Evolutionary conservation across 92 coral and sea anemone genomes (phyloP), one percentile per base, ranked within the genome.

Genomic region (Pocillopora meandrina): DNA sequence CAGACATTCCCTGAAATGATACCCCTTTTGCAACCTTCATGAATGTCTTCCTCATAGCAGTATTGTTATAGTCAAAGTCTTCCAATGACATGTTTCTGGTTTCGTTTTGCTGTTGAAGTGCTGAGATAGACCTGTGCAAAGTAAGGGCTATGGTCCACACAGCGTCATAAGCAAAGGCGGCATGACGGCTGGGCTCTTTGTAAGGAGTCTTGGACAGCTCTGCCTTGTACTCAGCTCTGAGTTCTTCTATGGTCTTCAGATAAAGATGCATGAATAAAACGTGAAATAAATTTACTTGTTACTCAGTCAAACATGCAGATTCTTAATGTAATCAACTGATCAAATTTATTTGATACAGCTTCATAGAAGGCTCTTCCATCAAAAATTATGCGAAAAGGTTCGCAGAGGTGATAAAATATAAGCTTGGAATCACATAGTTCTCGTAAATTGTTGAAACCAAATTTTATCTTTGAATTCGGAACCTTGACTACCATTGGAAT

Each of bases 141-240:
- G 90, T 85, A 33, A 88, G 79, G 0, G 96, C 98, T 15, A 92
- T 92, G 26, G 93, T 89, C 89, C 95, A 90, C 0, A 93, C 90
- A 0, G 96, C 96, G 26, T 95, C 98, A 55, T 90, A 95, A 3
- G 95, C 96, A 63, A 89, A 95, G 14, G 98, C 85, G 15, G 96
- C 96, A 72, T 85, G 86, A 15, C 86, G 79, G 26, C 74, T 88
- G 7, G 85, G 82, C 19, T 86, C 82, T 13, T 75, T 83, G 65
- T 67, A 65, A 0, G 86, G 78, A 11, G 85, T 75, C 64, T 86
- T 88, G 18, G 79, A 75, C 26, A 90, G 61, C 42, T 79, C 75
- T 23, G 5, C 7, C 18, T 56, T 3, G 70, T 90, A 93, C 69
- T 90, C 90, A 1, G 71, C 62, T 78, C 89, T 72, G 6, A 93